Evolutionary conservation across 2,797 vertebrate genomes (phyloP), one percentile per base, ranked within the genome.

Genomic region (Sebastes alutus): DNA sequence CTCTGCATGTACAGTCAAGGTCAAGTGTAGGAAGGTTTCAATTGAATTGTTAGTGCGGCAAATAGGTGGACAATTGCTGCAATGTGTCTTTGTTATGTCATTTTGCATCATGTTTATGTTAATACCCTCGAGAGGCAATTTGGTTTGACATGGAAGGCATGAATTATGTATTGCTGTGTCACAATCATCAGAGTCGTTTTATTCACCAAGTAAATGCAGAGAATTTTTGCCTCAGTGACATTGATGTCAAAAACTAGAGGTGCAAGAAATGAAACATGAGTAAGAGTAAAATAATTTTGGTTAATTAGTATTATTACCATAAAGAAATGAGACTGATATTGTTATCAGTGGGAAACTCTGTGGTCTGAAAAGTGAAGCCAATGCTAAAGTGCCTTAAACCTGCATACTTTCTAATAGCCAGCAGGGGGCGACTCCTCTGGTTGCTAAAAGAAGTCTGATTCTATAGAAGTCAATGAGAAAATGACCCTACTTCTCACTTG

Each of bases 61-160:
- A 66, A 70, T 75, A 60, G 49, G 8, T 58, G 27, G 20, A 64
- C 46, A 67, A 12, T 59, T 42, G 13, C 70, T 23, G 58, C 35
- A 65, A 4, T 62, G 14, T 55, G 35, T 77, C 69, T 78, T 65
- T 73, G 7, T 71, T 72, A 22, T 77, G 46, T 74, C 54, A 80
- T 55, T 82, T 75, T 77, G 56, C 72, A 55, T 83, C 46, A 56
- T 81, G 38, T 79, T 72, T 58, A 68, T 83, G 67, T 68, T 69
- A 82, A 82, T 72, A 25, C 5, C 16, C n/a, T 23, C 5, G 1
- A 78, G 63, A 75, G 61, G 61, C 55, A 63, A 69, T 85, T 78
- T 74, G 8, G 64, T 75, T 75, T 82, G 70, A 80, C 66, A 63
- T 35, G 18, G 49, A 11, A 27, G 27, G 23, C 11, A 46, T 78